Percentiles rank a stretch among this genome's conserved stretches.
These are phyloP conservation scores for Automeris io DNA, from an alignment of 2,888 invertebrate genomes.

Conservation along the genomic window DNA sequence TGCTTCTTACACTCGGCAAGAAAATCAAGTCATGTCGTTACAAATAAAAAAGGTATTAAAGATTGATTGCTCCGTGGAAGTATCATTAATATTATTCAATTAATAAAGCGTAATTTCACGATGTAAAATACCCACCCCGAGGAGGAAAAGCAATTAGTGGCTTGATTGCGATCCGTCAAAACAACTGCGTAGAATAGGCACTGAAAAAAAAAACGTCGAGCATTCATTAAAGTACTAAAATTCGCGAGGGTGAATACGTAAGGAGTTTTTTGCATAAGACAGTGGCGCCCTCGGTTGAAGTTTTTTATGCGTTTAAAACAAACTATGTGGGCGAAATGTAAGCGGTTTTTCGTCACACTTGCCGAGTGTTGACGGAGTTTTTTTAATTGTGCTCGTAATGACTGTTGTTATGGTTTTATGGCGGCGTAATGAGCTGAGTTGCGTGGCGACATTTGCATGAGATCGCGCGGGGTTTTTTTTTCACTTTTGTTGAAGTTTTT, in stretches of 20 bases:
- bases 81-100: conserved; percentile 78
- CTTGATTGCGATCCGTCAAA: conserved; percentile 77
- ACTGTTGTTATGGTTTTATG: conserved; percentile 73
- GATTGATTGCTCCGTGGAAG: conserved; percentile 71
- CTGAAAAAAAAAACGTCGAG: conserved; percentile 59
- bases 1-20: conserved; percentile 29
- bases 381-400: conserved; percentile 72
- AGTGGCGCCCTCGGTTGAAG: conserved; percentile 65
- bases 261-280: conserved; percentile 76
- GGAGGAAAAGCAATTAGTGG: conserved; percentile 77
- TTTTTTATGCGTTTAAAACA: conserved; percentile 61
- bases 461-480: conserved; percentile 59
- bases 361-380: conserved; percentile 59
- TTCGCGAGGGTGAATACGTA: conserved; percentile 75
- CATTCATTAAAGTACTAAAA: conserved; percentile 70
- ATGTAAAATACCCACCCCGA: conserved; percentile 66
- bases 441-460: conserved; percentile 71
- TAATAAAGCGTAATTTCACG: conserved; percentile 75
- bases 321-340: conserved; percentile 72
- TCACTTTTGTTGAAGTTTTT: conserved; percentile 67
- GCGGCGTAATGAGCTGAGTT: conserved; percentile 63
- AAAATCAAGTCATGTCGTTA: conserved; percentile 49
- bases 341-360: conserved; percentile 74
- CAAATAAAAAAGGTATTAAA: conserved; percentile 75
- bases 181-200: conserved; percentile 67